These are phyloP conservation scores for Lagopus muta DNA, from an alignment of 2,113 vertebrate species.

Conservation along the genomic window DNA sequence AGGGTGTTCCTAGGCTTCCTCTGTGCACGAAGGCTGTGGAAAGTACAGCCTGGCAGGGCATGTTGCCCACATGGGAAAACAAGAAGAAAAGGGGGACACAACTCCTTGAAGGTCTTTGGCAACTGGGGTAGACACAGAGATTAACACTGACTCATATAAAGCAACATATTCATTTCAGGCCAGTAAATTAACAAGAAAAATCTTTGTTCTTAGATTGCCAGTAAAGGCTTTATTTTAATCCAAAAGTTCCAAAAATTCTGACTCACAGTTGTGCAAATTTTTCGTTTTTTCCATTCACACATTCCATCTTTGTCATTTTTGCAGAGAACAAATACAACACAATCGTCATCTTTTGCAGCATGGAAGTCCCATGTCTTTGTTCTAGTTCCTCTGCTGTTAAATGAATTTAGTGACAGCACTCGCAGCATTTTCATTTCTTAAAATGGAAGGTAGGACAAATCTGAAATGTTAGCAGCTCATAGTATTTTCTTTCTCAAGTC, in stretches of 20 bases:
- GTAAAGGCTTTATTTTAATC: neutral
- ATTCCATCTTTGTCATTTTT: neutral
- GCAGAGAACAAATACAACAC: neutral
- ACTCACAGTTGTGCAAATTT: neutral
- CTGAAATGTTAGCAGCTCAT: neutral
- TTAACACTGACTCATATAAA: neutral
- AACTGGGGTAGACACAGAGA: neutral
- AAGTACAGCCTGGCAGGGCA: neutral
- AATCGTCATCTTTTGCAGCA: neutral
- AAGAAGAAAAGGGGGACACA: neutral
- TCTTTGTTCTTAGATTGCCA: neutral
- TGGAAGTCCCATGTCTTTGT: neutral
- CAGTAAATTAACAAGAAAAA: neutral
- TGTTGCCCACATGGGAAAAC: neutral
- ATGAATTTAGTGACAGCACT: neutral
- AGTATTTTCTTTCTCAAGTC: neutral
- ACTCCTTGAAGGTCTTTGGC: neutral
- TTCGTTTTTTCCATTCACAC: neutral
- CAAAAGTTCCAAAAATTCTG: neutral
- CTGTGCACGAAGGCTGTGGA: neutral
- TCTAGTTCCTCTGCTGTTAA: neutral
- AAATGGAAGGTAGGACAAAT: neutral
- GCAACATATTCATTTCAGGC: neutral
- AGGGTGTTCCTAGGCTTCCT: neutral
- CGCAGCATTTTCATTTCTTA: neutral